phyloP scores from a whole-genome alignment of 2,797 vertebrate genomes.

The Coendou prehensilis region DNA sequence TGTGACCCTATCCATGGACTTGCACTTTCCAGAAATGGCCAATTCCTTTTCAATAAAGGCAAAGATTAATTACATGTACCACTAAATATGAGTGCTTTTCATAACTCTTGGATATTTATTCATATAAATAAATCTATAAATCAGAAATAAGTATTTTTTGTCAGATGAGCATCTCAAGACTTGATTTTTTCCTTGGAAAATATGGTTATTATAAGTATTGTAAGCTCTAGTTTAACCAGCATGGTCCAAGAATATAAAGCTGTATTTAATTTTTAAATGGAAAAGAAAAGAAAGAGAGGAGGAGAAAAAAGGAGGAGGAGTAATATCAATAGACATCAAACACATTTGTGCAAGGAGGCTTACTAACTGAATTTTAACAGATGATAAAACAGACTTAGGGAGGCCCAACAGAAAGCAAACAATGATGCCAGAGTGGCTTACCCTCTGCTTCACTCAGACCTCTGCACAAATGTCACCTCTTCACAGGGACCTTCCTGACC shows the following conservation, averaged over 20 bases:
- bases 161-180: slow-evolving; percentile 40
- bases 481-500: not conserved
- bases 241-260: slow-evolving; percentile 49
- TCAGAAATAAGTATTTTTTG: slow-evolving; percentile 57
- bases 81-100: slow-evolving; percentile 42
- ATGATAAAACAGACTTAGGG: not conserved
- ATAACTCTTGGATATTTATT: slow-evolving; percentile 59
- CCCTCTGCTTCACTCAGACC: not conserved
- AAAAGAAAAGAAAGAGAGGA: not conserved
- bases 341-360: not conserved
- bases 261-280: slow-evolving; percentile 55
- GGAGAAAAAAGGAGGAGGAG: not conserved
- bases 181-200: slow-evolving; percentile 62
- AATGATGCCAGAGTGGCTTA: not conserved
- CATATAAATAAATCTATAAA: slow-evolving; percentile 18
- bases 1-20: not conserved
- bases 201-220: not conserved
- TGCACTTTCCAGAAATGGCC: slow-evolving; percentile 26
- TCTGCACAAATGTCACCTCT: not conserved
- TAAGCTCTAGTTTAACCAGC: slow-evolving; percentile 26
- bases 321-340: not conserved
- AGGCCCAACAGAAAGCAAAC: not conserved
- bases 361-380: not conserved
- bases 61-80: slow-evolving; percentile 51
- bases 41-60: slow-evolving; percentile 59